Evolutionary conservation across 2,113 vertebrate genomes (phyloP), one percentile per base, ranked within the genome.

Genomic region (Nycticryphes semicollaris): DNA sequence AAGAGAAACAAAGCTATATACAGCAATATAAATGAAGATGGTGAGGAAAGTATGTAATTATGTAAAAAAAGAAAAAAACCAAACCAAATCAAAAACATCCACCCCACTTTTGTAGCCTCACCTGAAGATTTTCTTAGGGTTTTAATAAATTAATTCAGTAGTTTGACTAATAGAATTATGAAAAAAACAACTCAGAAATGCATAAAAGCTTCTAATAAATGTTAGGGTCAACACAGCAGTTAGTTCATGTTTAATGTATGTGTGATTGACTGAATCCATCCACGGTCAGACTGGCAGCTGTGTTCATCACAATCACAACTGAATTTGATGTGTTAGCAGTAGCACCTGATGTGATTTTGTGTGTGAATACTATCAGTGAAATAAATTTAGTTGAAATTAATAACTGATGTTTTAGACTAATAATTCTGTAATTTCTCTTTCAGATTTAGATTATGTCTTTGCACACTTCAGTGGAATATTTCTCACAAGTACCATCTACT

Each of bases 371-470:
- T 51, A 21, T 51, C 3, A 1, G 14, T 94, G 47, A 95, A 90
- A 84, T 35, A 73, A 77, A 28, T 70, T 50, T 75, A 66, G 21
- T 79, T 95, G 53, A 69, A 87, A 37, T 74, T 70, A 62, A 12
- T 53, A 89, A 53, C 48, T 39, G 18, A 15, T 74, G 6, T 7
- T 89, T 76, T 83, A 37, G 57, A 33, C 10, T 72, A 39, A 39
- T 4, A 41, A 17, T 85, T 81, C 73, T 73, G 3, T 45, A 21
- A 59, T 92, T 91, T 97, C 7, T 94, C 5, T 97, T 98, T 70
- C 98, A 99, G 99, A 99, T 95, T 96, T 99, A 53, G 99, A 99
- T 95, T 99, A 99, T 37, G 97, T 99, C n/a, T 98, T 98, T 90
- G 98, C 98, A 21, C 98, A 99, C 79, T 98, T 98, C 86, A 98